Evolutionary conservation across 1,140 invertebrate species (phyloP).

Genomic region (Drepana arcuata): DNA sequence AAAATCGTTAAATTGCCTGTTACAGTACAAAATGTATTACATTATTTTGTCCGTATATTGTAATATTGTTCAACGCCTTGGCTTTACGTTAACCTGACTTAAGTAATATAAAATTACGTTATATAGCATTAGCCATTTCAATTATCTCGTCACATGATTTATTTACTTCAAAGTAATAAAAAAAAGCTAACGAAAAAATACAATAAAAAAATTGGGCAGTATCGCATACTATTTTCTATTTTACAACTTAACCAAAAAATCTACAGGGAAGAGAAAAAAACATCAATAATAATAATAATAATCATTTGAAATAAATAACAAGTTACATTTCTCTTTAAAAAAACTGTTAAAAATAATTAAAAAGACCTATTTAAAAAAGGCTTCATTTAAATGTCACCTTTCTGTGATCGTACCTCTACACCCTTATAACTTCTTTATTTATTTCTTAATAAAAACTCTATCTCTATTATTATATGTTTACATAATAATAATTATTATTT

Average conservation of each 20-base stretch:
- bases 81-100: no score
- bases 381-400: constrained; percentile 44
- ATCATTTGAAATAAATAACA: constrained; percentile 72
- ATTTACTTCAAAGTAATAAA: constrained; percentile 13
- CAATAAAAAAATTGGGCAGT: constrained; percentile 53
- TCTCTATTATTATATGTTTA: constrained; percentile 67
- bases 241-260: constrained; percentile 58
- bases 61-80: constrained; percentile 57
- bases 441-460: constrained; percentile 70
- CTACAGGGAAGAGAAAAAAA: constrained; percentile 60
- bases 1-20: constrained; percentile 56
- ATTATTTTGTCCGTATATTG: constrained; percentile 25
- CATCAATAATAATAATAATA: constrained; percentile 69
- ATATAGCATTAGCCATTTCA: no score
- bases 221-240: constrained; percentile 47
- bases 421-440: constrained; percentile 62
- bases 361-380: constrained; percentile 50
- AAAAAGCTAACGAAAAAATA: constrained; percentile 51
- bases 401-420: constrained; percentile 53
- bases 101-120: no score
- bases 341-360: constrained; percentile 67
- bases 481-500: constrained; percentile 66
- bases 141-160: no score
- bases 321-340: constrained; percentile 61
- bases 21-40: constrained; percentile 38